Evolutionary conservation across 64 coral and sea anemone species (phyloP).

Genomic region (Stichodactyla helianthus): DNA sequence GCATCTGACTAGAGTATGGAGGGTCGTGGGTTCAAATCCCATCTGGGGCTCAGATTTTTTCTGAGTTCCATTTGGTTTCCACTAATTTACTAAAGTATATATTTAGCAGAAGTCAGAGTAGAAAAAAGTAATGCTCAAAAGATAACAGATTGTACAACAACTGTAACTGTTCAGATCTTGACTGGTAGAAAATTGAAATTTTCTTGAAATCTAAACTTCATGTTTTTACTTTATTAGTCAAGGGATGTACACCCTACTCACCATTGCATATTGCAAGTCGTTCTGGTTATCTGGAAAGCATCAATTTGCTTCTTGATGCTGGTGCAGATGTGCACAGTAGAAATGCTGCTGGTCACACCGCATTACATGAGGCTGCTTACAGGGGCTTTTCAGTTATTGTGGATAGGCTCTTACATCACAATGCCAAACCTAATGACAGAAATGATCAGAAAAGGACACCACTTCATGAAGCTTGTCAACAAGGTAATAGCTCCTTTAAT

Average conservation of each 20-base stretch:
- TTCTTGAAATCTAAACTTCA: not conserved
- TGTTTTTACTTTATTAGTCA: conserved; percentile 35
- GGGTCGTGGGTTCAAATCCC: no score
- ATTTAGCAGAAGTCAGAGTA: not conserved
- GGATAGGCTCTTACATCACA: conserved; percentile 46
- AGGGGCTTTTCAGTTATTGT: conserved; percentile 67
- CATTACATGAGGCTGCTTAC: conserved; percentile 92
- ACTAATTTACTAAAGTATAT: not conserved
- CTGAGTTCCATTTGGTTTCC: no score
- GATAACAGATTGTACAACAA: no score
- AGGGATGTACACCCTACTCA: conserved; percentile 84
- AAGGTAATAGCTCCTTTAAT: conserved; percentile 38
- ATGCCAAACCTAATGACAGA: conserved; percentile 70
- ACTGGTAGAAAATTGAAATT: no score
- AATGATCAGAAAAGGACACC: conserved; percentile 94
- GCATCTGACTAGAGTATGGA: no score
- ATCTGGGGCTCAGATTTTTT: no score
- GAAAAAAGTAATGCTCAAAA: no score
- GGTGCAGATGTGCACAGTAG: conserved; percentile 77
- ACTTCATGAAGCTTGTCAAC: conserved; percentile 91
- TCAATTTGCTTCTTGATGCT: conserved; percentile 66
- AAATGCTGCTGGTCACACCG: conserved; percentile 88
- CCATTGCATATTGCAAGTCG: conserved; percentile 91
- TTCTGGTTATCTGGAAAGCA: conserved; percentile 69
- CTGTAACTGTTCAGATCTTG: no score